Conservation (phyloP, 2,113 vertebrate species). For the Desmodus rotundus region DNA sequence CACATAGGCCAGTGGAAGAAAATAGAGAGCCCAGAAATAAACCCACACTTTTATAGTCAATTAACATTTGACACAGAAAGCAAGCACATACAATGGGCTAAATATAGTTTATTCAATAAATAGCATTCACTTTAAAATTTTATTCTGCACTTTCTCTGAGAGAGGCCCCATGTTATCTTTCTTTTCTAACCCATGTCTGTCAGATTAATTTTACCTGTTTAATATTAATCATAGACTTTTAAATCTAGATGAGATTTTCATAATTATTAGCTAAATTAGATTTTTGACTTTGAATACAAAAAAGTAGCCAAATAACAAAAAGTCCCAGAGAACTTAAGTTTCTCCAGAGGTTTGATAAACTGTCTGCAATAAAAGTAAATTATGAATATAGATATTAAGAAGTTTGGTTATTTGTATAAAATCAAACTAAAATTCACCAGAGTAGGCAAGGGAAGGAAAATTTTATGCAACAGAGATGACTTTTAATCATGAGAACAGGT, state of each 20-base stretch:
- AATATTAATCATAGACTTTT: background rate
- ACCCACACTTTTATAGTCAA: too few relatives aligned
- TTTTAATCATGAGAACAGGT: background rate
- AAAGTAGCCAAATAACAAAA: background rate
- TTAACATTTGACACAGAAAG: too few relatives aligned
- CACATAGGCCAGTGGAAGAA: too few relatives aligned
- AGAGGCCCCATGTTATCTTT: background rate
- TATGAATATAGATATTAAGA: background rate
- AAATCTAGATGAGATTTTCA: background rate
- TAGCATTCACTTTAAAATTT: background rate
- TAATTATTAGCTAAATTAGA: background rate
- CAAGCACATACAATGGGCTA: too few relatives aligned
- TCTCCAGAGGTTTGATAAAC: background rate
- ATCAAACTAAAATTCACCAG: background rate
- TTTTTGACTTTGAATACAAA: background rate
- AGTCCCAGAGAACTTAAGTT: background rate
- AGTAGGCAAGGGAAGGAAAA: background rate
- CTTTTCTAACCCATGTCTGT: background rate
- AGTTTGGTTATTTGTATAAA: background rate
- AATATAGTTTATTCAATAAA: too few relatives aligned
- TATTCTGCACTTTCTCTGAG: background rate
- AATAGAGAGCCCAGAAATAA: too few relatives aligned
- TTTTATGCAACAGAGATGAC: background rate
- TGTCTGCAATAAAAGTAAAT: background rate
- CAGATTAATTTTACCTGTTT: background rate